Evolutionary conservation across 2,888 invertebrate species (phyloP).

Genomic region (Allacma fusca): DNA sequence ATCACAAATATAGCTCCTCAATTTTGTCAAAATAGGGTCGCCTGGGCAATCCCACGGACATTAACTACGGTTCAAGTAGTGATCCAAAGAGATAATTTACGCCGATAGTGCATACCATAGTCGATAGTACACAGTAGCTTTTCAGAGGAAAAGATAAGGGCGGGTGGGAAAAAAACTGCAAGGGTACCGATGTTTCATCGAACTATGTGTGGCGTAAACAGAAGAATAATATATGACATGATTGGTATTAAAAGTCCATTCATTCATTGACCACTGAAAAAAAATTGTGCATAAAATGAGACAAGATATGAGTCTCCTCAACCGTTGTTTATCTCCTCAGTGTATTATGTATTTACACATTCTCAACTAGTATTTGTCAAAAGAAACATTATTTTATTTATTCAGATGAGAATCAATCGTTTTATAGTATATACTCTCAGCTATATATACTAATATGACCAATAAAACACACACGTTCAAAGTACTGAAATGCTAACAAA

Average conservation of each 20-base stretch:
- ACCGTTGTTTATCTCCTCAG: background rate
- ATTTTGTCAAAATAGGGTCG: background rate
- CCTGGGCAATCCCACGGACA: background rate
- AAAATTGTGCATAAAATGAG: slow-evolving; percentile 14
- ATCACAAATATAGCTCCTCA: background rate
- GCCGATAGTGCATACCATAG: background rate
- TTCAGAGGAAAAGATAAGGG: background rate
- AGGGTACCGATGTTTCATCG: background rate
- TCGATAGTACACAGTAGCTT: no score
- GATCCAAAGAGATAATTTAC: slow-evolving; percentile 9
- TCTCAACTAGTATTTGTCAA: background rate
- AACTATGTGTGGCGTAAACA: background rate
- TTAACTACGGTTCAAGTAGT: slow-evolving; percentile 16
- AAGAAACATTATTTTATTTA: slow-evolving; percentile 10
- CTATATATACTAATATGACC: no score
- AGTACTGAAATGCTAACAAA: background rate
- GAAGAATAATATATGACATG: background rate
- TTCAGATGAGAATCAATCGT: background rate
- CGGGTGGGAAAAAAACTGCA: background rate
- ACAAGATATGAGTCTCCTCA: slow-evolving; percentile 12
- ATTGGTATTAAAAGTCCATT: background rate
- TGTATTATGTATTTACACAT: background rate
- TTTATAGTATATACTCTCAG: no score
- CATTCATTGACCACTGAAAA: slow-evolving; percentile 4
- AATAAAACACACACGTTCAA: no score